Conservation (phyloP, 2,797 vertebrate species). For the Platyrinchus mystaceus region DNA sequence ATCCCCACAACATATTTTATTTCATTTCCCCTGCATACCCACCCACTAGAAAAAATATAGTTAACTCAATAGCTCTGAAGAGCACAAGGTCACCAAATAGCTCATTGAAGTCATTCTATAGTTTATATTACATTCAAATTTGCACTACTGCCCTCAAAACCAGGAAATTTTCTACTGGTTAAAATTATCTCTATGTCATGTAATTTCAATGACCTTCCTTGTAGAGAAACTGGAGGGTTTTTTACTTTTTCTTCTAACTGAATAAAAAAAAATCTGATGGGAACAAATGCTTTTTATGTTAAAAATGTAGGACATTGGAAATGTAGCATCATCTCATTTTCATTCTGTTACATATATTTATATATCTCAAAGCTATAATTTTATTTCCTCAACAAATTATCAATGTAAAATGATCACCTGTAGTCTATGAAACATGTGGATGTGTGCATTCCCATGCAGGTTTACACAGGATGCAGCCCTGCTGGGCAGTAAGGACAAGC, state of each 20-base stretch:
- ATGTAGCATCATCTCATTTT: not conserved
- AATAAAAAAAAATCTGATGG: not conserved
- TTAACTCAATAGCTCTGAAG: not conserved
- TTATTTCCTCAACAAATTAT: not conserved
- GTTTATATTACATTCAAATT: not conserved
- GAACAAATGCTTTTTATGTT: not conserved
- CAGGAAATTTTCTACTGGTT: not conserved
- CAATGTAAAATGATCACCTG: not conserved
- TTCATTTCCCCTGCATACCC: not conserved
- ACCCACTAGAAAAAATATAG: not conserved
- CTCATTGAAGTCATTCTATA: not conserved
- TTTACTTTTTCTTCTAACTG: not conserved
- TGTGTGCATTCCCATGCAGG: not conserved
- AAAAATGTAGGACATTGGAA: not conserved
- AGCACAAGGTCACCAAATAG: not conserved
- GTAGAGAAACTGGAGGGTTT: not conserved
- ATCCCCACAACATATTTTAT: not conserved
- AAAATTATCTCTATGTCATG: not conserved
- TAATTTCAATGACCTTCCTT: not conserved
- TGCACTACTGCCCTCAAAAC: not conserved
- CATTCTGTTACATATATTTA: not conserved
- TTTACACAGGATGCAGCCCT: not conserved
- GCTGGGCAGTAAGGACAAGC: rapidly evolving
- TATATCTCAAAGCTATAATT: not conserved
- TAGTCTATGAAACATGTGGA: not conserved